Conservation (phyloP, 1,140 invertebrate genomes). For the Scaptomyza hsui region DNA sequence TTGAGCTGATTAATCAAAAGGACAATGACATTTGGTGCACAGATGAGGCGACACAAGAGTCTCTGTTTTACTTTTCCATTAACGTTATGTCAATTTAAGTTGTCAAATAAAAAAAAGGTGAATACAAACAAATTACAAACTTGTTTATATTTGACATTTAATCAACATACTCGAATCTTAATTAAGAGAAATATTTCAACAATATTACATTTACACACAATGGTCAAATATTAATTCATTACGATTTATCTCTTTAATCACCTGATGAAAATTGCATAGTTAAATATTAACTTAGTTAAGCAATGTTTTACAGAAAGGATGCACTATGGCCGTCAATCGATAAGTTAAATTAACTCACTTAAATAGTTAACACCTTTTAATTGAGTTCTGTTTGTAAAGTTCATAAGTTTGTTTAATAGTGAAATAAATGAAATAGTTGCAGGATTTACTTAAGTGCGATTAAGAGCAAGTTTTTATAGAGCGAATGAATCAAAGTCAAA, state of each 20-base stretch:
- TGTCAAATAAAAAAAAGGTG: no score
- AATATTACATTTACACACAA: no score
- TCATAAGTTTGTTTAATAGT: no score
- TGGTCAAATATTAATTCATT: no score
- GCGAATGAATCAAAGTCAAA: no score
- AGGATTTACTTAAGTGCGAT: not conserved
- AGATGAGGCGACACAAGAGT: not conserved
- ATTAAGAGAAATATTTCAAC: no score
- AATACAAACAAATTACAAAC: no score
- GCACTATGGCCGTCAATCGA: not conserved
- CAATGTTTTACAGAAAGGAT: not conserved
- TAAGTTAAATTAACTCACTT: not conserved
- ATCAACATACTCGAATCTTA: no score
- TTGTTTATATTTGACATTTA: no score
- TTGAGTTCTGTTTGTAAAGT: not conserved
- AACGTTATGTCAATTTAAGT: no score
- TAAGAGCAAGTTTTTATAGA: no score
- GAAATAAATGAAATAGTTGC: not conserved
- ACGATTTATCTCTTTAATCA: no score
- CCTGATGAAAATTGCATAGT: not conserved
- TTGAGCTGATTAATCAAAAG: conserved; percentile 18
- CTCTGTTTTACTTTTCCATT: not conserved
- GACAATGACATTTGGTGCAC: conserved; percentile 5
- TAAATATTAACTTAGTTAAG: not conserved
- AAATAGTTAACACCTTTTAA: not conserved